A percentile compares a stretch with the other conserved stretches of the same genome.
Conservation (phyloP, 1,140 invertebrate genomes). For the Bombus vancouverensis region DNA sequence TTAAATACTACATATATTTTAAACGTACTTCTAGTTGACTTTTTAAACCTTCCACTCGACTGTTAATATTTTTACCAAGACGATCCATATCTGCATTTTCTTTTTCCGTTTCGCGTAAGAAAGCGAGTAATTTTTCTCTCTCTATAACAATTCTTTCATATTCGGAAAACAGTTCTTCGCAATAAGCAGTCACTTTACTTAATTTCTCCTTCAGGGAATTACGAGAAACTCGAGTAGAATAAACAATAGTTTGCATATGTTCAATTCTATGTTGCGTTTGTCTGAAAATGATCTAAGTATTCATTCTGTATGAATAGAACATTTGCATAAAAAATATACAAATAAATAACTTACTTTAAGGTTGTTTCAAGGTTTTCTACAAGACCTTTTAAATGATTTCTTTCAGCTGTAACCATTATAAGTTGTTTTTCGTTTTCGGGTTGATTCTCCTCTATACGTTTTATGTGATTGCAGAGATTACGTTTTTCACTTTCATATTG, state of each 20-base stretch:
- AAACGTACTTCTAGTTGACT: conserved; percentile 82
- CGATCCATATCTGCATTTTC: conserved; percentile 82
- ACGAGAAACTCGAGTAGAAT: conserved; percentile 81
- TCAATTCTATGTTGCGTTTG: conserved; percentile 80
- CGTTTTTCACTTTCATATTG: conserved; percentile 85
- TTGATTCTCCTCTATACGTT: conserved; percentile 77
- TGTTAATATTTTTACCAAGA: conserved; percentile 81
- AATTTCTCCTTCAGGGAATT: conserved; percentile 83
- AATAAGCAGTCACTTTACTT: conserved; percentile 83
- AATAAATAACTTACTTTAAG: conserved; percentile 79
- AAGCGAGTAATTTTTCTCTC: conserved; percentile 81
- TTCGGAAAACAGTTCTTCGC: conserved; percentile 83
- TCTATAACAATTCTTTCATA: conserved; percentile 83
- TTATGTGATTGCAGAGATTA: conserved; percentile 78
- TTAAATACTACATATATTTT: neutral
- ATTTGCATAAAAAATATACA: conserved; percentile 14
- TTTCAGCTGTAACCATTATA: conserved; percentile 77
- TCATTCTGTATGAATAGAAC: neutral
- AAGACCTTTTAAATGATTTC: conserved; percentile 80
- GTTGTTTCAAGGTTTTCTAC: conserved; percentile 80
- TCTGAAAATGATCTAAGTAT: conserved; percentile 72
- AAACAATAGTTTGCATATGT: conserved; percentile 78
- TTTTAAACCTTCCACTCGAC: conserved; percentile 82
- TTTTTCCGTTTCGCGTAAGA: conserved; percentile 81
- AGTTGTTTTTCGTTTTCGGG: conserved; percentile 79